phyloP scores from a whole-genome alignment of 92 coral and sea anemone species.

The Epizoanthus ramosus region DNA sequence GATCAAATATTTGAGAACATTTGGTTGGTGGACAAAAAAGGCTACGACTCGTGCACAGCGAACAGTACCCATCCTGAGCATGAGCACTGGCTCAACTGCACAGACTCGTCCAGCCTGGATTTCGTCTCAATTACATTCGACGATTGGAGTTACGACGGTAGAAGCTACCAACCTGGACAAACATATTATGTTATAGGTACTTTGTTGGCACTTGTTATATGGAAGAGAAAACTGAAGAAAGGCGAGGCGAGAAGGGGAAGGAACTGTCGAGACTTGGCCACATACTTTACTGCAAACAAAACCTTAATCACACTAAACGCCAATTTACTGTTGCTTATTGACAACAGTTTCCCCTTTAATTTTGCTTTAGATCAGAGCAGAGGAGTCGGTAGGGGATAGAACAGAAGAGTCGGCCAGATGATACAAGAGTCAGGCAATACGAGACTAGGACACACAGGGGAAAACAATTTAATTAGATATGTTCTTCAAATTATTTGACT shows the following conservation, averaged over 20 bases:
- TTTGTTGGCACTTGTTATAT: neutral
- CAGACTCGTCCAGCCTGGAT: neutral
- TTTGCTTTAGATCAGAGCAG: too few species aligned
- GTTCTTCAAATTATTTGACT: too few species aligned
- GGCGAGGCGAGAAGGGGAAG: neutral
- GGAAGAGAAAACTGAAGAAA: too few species aligned
- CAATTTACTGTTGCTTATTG: too few species aligned
- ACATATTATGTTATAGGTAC: conserved; percentile 30
- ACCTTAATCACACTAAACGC: too few species aligned
- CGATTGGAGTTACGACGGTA: neutral
- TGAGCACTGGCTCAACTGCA: neutral
- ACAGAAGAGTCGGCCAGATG: too few species aligned
- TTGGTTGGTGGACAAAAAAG: conserved; percentile 23
- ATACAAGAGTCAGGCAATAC: neutral
- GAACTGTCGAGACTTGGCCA: neutral
- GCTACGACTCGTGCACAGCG: conserved; percentile 21
- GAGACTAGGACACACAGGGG: neutral
- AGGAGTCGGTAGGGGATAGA: too few species aligned
- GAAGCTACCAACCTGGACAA: neutral
- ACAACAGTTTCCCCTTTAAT: too few species aligned
- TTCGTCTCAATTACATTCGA: neutral
- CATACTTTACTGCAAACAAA: too few species aligned
- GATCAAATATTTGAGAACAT: conserved; percentile 17
- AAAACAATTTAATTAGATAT: neutral
- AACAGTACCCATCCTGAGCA: neutral